Base-by-base conservation (phyloP, 1,140 invertebrate genomes). In the Zaprionus vittiger region DNA sequence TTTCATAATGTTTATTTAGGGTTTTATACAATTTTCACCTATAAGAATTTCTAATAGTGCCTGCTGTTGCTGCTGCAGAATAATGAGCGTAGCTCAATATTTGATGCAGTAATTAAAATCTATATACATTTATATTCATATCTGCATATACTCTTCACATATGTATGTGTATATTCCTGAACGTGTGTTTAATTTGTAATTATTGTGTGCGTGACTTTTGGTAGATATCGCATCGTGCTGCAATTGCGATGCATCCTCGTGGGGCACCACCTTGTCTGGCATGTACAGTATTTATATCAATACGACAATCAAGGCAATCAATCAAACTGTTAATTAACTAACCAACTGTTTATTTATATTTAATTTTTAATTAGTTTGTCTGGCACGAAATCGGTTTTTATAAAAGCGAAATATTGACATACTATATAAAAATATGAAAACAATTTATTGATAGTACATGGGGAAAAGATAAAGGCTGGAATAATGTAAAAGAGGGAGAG, bases 241-340 rank as follows among this genome's bases (percentile, higher is more conserved):
- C 52, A 22, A n/a, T 11, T 12, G 31, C 24, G 28, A 52, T 47
- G 56, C 14, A 34, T 54, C 67, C 24, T 41, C 41, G 49, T 2
- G 41, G 15, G n/a, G 41, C 41, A 6, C 41, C 41, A 17, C 54
- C 41, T 41, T 61, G 11, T 47, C 65, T 22, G 71, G 37, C 38
- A 28, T 55, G 54, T 56, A 4, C 57, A 67, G 28, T 52, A 62
- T 89, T 84, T 75, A 66, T 90, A 79, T 69, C 78, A 73, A 74
- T 72, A 65, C 56, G 49, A 81, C 52, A 89, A 84, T 84, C 59
- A 68, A 73, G 72, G 47, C 79, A 85, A 90, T 85, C 85, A 90
- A 90, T 90, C 85, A 90, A 80, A 80, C 79, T 85, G 76, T 90
- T 91, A 91, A 90, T 90, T 90, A 90, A 90, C 81, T 90, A 84